Conservation (phyloP, 2,888 invertebrate genomes). For the Orthonychiurus folsomi region DNA sequence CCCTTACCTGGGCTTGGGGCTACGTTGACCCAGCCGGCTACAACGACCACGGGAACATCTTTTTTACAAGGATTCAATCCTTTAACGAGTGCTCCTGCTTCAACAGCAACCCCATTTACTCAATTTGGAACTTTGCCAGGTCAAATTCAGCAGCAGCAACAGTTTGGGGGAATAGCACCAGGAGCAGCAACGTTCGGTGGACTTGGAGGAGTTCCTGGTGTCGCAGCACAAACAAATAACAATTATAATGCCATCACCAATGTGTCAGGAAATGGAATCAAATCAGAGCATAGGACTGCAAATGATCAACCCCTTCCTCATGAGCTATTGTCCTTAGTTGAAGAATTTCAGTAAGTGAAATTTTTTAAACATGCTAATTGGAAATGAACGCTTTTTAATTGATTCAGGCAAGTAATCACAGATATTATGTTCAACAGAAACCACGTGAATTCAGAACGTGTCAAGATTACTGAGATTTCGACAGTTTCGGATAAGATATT, state of each 20-base stretch:
- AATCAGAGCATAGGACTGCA: not conserved
- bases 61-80: no score
- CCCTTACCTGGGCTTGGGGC: no score
- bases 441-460: not conserved
- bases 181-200: not conserved
- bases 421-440: not conserved
- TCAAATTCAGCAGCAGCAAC: not conserved
- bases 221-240: not conserved
- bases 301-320: not conserved
- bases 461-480: not conserved
- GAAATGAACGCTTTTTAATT: no score
- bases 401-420: no score
- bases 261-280: not conserved
- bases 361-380: not conserved
- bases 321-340: not conserved
- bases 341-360: no score
- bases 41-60: no score
- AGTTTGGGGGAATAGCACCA: no score
- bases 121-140: not conserved
- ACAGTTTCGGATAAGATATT: not conserved
- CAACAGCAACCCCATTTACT: not conserved
- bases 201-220: constrained; percentile 6
- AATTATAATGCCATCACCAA: not conserved
- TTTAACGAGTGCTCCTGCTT: not conserved
- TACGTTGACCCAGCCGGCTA: no score